A percentile compares a stretch with the other conserved stretches of the same genome.
Evolutionary conservation across 2,888 invertebrate species (phyloP).

Genomic region (Watsonalla binaria): DNA sequence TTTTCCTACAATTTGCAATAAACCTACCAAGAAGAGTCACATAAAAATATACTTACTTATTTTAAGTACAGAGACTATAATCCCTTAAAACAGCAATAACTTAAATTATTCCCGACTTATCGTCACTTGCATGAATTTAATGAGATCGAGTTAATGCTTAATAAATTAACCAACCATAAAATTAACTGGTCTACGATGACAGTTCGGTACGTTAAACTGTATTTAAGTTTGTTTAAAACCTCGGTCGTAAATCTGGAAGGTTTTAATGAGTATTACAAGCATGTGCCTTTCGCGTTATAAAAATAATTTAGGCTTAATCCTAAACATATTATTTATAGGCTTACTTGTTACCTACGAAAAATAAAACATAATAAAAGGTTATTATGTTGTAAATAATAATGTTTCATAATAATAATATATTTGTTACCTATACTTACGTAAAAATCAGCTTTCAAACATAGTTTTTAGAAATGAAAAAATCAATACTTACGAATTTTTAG

Average conservation of each 20-base stretch:
- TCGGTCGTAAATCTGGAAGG: slow-evolving; percentile 1
- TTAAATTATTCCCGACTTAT: slow-evolving; percentile 12
- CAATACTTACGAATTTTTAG: background rate
- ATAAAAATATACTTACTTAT: too few species aligned
- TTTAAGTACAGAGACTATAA: too few species aligned
- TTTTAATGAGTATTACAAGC: slow-evolving; percentile 11
- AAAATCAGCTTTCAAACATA: too few species aligned
- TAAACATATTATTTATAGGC: background rate
- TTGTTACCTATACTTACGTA: too few species aligned
- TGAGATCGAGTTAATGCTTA: slow-evolving; percentile 20
- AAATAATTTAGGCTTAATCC: background rate
- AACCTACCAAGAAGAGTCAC: too few species aligned
- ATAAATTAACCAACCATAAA: background rate
- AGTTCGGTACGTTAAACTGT: background rate
- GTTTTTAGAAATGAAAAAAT: slow-evolving; percentile 14
- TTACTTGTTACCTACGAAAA: too few species aligned
- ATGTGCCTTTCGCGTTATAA: too few species aligned
- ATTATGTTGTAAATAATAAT: too few species aligned
- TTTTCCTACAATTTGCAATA: too few species aligned
- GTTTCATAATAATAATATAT: too few species aligned
- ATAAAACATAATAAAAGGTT: too few species aligned
- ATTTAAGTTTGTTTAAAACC: background rate
- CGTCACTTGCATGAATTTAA: slow-evolving; percentile 13
- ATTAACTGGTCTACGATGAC: background rate
- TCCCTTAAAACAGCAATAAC: too few species aligned